Conservation (phyloP, 2,113 vertebrate species). For the Mustela lutreola region DNA sequence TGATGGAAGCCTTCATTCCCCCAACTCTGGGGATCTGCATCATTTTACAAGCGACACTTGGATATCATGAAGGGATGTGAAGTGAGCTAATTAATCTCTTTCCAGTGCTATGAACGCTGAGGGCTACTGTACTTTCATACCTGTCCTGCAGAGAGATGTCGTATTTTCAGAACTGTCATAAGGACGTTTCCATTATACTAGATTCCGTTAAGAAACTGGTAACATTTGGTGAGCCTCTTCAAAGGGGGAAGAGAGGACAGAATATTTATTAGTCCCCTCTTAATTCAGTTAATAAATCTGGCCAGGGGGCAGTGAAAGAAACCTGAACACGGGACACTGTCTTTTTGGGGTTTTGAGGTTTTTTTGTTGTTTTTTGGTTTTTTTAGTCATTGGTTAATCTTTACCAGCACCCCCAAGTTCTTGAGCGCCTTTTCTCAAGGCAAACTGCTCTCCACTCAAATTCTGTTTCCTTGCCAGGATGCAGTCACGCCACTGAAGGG, state of each 20-base stretch:
- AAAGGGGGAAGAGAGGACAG: neutral
- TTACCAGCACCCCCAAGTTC: neutral
- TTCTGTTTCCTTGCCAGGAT: neutral
- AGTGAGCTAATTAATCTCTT: slow-evolving; percentile 12
- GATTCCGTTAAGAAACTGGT: slow-evolving; percentile 33
- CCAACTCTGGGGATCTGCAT: neutral
- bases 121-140: neutral
- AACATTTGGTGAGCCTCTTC: neutral
- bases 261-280: neutral
- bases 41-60: neutral
- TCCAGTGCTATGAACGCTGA: neutral
- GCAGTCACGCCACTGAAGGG: neutral
- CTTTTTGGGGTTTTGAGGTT: neutral
- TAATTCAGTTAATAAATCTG: slow-evolving; percentile 55
- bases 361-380: neutral
- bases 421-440: neutral
- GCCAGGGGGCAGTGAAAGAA: neutral
- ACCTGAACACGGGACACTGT: neutral
- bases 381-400: slow-evolving; percentile 25
- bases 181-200: neutral
- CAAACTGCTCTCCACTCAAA: neutral
- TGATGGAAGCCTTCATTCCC: neutral
- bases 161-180: slow-evolving; percentile 43
- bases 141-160: neutral
- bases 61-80: neutral